Evolutionary conservation across 2,797 vertebrate genomes (phyloP), one percentile per base, ranked within the genome.

Genomic region (Anas flavirostris): DNA sequence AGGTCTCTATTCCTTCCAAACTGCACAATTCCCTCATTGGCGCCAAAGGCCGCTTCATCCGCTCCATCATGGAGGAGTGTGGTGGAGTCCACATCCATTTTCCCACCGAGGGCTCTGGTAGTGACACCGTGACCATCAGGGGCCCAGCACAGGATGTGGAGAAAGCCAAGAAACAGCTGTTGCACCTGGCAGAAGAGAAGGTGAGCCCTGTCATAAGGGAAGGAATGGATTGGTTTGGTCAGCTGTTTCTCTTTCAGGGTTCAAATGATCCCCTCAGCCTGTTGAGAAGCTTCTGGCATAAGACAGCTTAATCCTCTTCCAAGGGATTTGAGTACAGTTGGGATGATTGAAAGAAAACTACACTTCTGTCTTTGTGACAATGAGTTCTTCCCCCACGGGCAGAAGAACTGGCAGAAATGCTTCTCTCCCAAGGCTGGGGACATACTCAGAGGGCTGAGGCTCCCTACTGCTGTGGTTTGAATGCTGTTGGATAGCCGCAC

Each of bases 51-150:
- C 99, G 99, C 80, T 98, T 99, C 92, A 99, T 99, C 96, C 99
- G 99, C 73, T 99, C 99, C 17, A 99, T 99, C 97, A 99, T 99
- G 99, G 99, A 99, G 96, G 99, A 99, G 95, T 99, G 99, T 13
- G 99, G 99, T 2, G 99, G 99, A 0, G 99, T 99, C 69, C 99
- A 99, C 97, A 99, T 99, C 95, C 99, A 99, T 97, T 99, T 99
- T 84, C 99, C 99, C 46, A 99, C 98, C 0, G 99, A 99, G 95
- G 99, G 99, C 88, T 99, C 99, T 2, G 99, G 99, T 46, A 99
- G 99, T 18, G 99, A 99, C 95, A 99, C 99, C 0, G 99, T 99
- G 84, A 99, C 98, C 95, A 99, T 99, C 97, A 98, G 99, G 75
- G 99, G 99, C 48, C 99, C 99, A 2, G 97, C 98, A 22, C 99